Evolutionary conservation across 2,888 invertebrate species (phyloP), one percentile per base, ranked within the genome.

Genomic region (Ormyrus nitidulus): DNA sequence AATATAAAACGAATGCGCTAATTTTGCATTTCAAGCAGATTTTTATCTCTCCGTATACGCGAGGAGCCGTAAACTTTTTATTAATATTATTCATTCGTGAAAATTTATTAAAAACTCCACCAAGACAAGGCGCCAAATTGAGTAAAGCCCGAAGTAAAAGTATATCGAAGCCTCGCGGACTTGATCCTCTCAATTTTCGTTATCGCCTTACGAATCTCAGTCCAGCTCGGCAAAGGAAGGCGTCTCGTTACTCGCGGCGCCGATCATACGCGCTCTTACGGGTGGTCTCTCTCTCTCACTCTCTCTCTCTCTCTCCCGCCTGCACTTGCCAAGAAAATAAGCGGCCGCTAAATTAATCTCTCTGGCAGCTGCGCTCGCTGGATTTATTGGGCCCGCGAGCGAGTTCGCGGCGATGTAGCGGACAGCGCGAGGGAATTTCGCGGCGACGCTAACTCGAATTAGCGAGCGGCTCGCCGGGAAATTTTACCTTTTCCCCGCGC

Each of bases 341-440:
- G 69, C 56, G 56, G 13, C 51, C 66, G 76, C 70, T 77, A 77
- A 77, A 77, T 77, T 77, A 77, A 77, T 77, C 70, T 54, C 19
- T 49, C 56, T 49, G 58, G n/a, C 77, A 58, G 75, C 51, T 64
- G 77, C 49, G 19, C 56, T 46, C 34, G 48, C 19, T 9, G 76
- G 69, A 76, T 76, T 76, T 76, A 76, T 76, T 44, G 76, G 56
- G 46, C 1, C 11, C 2, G n/a, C 11, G 49, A 19, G 51, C 54
- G 54, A 53, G 62, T 19, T 19, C 19, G 19, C 19, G 19, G 19
- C 19, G 19, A 19, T 19, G 54, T n/a, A 56, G n/a, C 11, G 54
- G 53, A 53, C 8, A 53, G 53, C 53, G 70, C 19, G 69, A 34
- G 10, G 9, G 19, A 19, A 19, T 19, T 19, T 19, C 19, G 19